Base-by-base conservation (phyloP, 2,797 vertebrate species). In the Alcedo quadribrachys region DNA sequence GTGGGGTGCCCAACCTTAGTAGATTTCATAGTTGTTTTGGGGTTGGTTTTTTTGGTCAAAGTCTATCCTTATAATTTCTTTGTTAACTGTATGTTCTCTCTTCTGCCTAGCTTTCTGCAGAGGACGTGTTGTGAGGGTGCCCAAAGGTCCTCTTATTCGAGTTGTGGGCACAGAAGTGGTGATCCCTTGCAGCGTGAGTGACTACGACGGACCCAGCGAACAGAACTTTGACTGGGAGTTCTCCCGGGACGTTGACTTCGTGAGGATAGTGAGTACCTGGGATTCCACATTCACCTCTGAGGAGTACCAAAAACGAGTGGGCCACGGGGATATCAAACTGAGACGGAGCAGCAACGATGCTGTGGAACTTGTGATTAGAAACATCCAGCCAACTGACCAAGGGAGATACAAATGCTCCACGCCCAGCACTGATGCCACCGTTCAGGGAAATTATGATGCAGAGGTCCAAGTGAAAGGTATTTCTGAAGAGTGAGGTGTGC, bases 211-310 rank as follows among this genome's bases (percentile, higher is more conserved):
- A 51, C 99, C 99, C n/a, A 94, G 85, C 0, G 99, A 99, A 58
- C 99, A 99, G 97, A 99, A 99, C 87, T 99, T 99, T 53, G 99
- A 99, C 5, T 99, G 99, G 99, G 96, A 93, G 84, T 97, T 98
- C 95, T 97, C 96, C 8, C 90, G 87, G 32, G 97, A 2, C 2
- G 40, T 86, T 70, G 92, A 94, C 15, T 76, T 35, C 5, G 12
- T 98, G 27, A 96, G 97, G 61, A 97, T 99, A 15, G 98, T 99
- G 93, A 99, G 99, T 93, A 99, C 99, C 54, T 98, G 99, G 71
- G 99, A 99, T 33, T 19, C 71, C n/a, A 20, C 71, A 2, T 99
- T 98, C 97, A 97, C 98, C 0, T 97, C 98, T 83, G 14, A 76
- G n/a, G 75, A 96, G 22, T 96, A 98, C 89, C 97, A 94, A 53